Percentiles rank a stretch among this genome's conserved stretches.
Conservation (phyloP, 2,888 invertebrate genomes). For the Encarsia formosa region DNA sequence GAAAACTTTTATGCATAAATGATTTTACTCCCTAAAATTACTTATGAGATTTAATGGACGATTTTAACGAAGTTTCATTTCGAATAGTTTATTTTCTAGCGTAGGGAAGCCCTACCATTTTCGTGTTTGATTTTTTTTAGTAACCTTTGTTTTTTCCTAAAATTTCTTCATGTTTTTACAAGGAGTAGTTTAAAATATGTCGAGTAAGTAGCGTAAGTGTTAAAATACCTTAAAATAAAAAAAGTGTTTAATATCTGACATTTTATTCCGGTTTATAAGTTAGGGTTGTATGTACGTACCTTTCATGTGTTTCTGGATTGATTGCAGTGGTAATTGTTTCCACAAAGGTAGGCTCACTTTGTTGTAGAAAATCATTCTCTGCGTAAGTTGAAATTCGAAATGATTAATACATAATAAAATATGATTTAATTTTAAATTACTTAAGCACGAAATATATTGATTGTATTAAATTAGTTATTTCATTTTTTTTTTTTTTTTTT, state of each 20-base stretch:
- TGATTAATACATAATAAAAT: background rate
- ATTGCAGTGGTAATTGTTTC: conserved; percentile 55
- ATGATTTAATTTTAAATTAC: background rate
- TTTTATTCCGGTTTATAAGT: no score
- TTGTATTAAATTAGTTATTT: background rate
- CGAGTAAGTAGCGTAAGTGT: no score
- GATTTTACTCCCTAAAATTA: no score
- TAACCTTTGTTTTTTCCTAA: background rate
- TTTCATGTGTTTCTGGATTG: conserved; percentile 55
- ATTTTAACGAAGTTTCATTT: no score
- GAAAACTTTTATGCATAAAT: background rate
- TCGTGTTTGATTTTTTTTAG: no score
- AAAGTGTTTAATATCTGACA: no score
- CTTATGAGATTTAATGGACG: no score
- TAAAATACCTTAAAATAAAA: no score
- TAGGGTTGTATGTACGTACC: conserved; percentile 48
- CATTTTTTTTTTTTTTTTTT: background rate
- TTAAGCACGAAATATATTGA: background rate
- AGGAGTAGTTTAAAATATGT: no score
- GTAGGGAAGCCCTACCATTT: no score
- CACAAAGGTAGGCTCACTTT: conserved; percentile 56
- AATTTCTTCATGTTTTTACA: background rate
- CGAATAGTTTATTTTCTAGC: no score
- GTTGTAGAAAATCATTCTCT: conserved; percentile 61
- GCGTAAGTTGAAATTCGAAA: conserved; percentile 22